Conservation (phyloP, 92 coral and sea anemone species). For the Ricordea florida region DNA sequence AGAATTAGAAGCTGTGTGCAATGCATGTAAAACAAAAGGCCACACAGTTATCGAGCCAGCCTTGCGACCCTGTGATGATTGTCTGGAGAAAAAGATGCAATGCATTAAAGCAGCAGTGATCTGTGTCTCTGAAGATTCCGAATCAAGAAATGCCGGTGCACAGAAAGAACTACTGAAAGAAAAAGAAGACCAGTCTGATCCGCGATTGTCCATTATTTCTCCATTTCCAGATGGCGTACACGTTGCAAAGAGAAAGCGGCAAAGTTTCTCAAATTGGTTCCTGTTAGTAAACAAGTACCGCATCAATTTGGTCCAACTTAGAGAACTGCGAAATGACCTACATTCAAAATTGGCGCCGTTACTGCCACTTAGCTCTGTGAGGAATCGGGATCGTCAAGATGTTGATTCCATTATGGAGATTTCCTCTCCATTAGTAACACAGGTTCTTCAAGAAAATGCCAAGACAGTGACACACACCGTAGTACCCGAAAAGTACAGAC, state of each 20-base stretch:
- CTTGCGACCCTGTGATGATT: constrained; percentile 1
- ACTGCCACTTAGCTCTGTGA: too few species aligned
- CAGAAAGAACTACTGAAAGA: constrained; percentile 6
- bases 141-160: constrained; percentile 28
- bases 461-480: too few species aligned
- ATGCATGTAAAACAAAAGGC: not conserved
- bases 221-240: constrained; percentile 10
- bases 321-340: too few species aligned
- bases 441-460: too few species aligned
- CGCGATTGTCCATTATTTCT: constrained; percentile 4
- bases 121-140: constrained; percentile 9
- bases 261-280: constrained; percentile 9
- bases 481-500: too few species aligned
- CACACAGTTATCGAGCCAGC: not conserved
- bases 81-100: not conserved
- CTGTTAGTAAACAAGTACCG: not conserved
- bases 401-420: too few species aligned
- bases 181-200: constrained; percentile 3
- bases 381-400: too few species aligned
- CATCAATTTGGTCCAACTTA: too few species aligned
- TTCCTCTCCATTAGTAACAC: too few species aligned
- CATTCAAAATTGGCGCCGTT: too few species aligned
- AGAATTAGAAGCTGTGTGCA: not conserved
- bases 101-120: not conserved
- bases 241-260: constrained; percentile 13